Percentiles rank a stretch among this genome's conserved stretches.
phyloP scores from a whole-genome alignment of 2,888 invertebrate genomes.

The Cerastis leucographa region DNA sequence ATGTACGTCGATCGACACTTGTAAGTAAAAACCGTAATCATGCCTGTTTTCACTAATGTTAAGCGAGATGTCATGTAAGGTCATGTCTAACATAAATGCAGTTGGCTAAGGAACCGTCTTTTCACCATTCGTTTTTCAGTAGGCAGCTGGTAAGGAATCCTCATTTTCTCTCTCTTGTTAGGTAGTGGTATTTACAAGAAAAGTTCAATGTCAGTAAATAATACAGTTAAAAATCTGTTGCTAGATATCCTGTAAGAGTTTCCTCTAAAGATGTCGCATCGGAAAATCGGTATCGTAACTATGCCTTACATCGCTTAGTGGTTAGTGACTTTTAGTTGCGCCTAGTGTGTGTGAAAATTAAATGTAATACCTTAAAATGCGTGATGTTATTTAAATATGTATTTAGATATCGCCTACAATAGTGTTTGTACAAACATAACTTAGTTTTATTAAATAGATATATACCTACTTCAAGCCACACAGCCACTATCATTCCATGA shows the following conservation, averaged over 20 bases:
- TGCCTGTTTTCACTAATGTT: background rate
- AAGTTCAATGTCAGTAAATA: background rate
- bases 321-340: background rate
- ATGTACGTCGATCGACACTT: constrained; percentile 46
- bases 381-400: background rate
- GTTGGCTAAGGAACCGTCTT: background rate
- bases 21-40: constrained; percentile 22
- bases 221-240: background rate
- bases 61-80: no score
- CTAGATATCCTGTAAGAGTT: background rate
- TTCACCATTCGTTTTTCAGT: background rate
- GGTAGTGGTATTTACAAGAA: background rate
- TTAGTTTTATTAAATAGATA: background rate
- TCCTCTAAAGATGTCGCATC: background rate
- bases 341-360: background rate
- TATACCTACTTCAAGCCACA: constrained; percentile 22
- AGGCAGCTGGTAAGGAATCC: background rate
- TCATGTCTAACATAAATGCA: background rate
- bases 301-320: background rate
- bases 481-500: constrained; percentile 36
- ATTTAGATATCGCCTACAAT: background rate
- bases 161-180: background rate
- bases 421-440: background rate
- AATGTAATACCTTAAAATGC: background rate
- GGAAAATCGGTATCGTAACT: background rate